Evolutionary conservation across 2,888 invertebrate species (phyloP).

Genomic region (Callimorpha dominula): DNA sequence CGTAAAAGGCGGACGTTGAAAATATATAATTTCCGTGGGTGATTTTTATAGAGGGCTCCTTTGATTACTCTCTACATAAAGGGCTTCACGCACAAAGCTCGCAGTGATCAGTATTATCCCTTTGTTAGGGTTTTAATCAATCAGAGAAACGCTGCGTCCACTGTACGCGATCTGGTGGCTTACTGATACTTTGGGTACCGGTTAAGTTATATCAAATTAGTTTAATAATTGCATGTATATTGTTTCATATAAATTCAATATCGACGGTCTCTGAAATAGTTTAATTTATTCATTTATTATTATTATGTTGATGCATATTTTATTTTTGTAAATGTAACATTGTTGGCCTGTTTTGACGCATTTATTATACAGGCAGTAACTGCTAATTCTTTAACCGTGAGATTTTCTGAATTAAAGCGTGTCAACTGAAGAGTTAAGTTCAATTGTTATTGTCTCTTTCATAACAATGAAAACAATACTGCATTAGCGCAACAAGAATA

Average conservation of each 20-base stretch:
- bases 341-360: neutral
- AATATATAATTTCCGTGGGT: constrained; percentile 74
- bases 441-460: neutral
- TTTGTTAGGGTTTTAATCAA: constrained; percentile 86
- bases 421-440: neutral
- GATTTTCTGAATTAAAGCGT: constrained; percentile 1
- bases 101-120: constrained; percentile 83
- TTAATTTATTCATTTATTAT: neutral
- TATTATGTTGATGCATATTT: neutral
- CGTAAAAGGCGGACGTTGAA: constrained; percentile 57
- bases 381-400: neutral
- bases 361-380: neutral
- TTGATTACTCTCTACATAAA: constrained; percentile 82
- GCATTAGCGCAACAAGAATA: neutral
- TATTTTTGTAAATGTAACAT: neutral
- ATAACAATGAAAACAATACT: constrained; percentile 14
- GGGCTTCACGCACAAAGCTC: constrained; percentile 81
- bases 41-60: constrained; percentile 77
- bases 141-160: constrained; percentile 70
- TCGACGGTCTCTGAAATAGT: neutral
- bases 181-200: constrained; percentile 41
- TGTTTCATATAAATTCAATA: neutral
- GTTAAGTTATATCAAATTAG: constrained; percentile 32
- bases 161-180: constrained; percentile 48
- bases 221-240: neutral